Base-by-base conservation (phyloP, 2,888 invertebrate species). In the Nomada fucata region DNA sequence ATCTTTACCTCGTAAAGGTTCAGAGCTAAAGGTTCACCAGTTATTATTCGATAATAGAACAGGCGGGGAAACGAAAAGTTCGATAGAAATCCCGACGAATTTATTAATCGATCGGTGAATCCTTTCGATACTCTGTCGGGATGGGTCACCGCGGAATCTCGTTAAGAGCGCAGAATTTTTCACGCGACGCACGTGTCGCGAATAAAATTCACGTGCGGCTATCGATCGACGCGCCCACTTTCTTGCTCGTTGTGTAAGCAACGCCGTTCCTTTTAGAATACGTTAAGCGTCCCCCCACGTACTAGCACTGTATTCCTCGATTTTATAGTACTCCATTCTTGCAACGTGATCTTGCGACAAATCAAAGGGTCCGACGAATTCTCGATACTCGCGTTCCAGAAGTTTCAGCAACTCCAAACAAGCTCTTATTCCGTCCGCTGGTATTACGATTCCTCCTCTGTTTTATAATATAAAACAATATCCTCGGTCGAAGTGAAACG, bases 171-270 rank as follows among this genome's bases (percentile, higher is more conserved):
- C 70, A 52, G 60, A 73, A 72, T 83, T 83, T 9, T 81, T 83
- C 77, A 77, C 57, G 29, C 72, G 71, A 18, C n/a, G 70, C 82
- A 82, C 83, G 82, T 83, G 83, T 52, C 78, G 9, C 36, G 82
- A 61, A 78, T 74, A 61, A 64, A 75, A 78, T 73, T 82, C 70
- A 71, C 77, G 69, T 69, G 78, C 83, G 59, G 26, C 60, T 73
- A 83, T 83, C 82, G 82, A 83, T 82, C 82, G 82, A 67, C 68
- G 77, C 69, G 77, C 29, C 65, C 65, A 52, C 55, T 64, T 52
- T 69, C 64, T 13, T 26, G 26, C 60, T 57, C 36, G 61, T 82
- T 78, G 77, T 77, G 76, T 63, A 82, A 60, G 76, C 71, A 53
- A 77, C 47, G 59, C 55, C 42, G 47, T 61, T 42, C 60, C 70